Evolutionary conservation across 2,113 vertebrate species (phyloP).

Genomic region (Nansenia antarctica): DNA sequence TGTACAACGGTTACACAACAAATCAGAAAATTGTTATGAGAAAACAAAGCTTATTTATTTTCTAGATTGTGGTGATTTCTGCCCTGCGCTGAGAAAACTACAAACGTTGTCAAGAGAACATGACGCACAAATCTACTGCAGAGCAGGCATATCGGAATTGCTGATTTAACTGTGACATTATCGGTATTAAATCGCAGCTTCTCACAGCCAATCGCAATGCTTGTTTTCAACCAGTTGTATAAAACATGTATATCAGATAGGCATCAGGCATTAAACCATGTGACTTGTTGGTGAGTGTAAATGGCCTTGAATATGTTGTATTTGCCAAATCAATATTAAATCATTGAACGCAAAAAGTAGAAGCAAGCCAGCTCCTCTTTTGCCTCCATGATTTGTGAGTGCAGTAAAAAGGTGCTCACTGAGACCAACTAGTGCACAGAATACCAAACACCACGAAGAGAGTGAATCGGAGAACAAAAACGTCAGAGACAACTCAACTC

Average conservation of each 20-base stretch:
- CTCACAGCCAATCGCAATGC: no score
- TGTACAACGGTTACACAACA: no score
- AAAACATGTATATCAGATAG: neutral
- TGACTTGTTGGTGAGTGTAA: neutral
- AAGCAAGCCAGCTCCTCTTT: neutral
- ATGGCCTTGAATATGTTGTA: neutral
- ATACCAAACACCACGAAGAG: slow-evolving; percentile 28
- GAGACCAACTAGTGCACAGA: slow-evolving; percentile 29
- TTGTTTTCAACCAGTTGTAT: no score
- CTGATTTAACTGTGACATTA: no score
- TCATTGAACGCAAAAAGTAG: neutral
- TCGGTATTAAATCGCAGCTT: no score
- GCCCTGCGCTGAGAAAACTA: no score
- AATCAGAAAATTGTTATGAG: no score
- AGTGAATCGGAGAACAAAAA: neutral
- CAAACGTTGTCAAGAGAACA: no score
- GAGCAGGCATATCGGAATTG: no score
- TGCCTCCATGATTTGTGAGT: slow-evolving; percentile 2
- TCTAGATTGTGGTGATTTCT: no score
- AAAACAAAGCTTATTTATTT: no score
- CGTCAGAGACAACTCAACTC: neutral
- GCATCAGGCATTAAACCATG: neutral
- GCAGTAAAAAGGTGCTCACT: slow-evolving; percentile 18
- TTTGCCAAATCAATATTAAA: slow-evolving; percentile 4
- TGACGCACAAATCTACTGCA: no score